Base-by-base conservation (phyloP, 2,888 invertebrate genomes). In the Phanerotoma sp. region DNA sequence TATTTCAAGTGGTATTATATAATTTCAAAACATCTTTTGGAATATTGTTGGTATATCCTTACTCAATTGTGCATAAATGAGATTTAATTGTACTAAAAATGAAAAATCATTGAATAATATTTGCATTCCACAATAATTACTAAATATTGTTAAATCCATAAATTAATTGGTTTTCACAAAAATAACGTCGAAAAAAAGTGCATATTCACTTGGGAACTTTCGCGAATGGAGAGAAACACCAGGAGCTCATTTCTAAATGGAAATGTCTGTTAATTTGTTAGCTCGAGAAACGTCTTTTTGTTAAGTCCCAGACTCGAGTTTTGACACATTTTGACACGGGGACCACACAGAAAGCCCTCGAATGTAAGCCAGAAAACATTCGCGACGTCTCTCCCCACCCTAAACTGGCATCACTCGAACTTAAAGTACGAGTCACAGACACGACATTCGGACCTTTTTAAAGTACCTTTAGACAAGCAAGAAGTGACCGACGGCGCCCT, bases 321-420 rank as follows among this genome's bases (percentile, higher is more conserved):
- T 75, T 75, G 75, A 74, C 75, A 75, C 74, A 74, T 75, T 75
- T 75, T 75, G 74, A 75, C 74, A 72, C 74, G 66, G 66, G 69
- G 75, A 75, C 75, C 75, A 74, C 75, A 75, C 75, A 75, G 68
- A 64, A 65, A 62, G 74, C 54, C n/a, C 60, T 57, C 49, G 53
- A 62, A 63, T 61, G 57, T 56, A 65, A 62, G 66, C 59, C 68
- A 72, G 70, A 74, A 74, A 73, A 70, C 66, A 67, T 64, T 62
- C 51, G 61, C 54, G 60, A 37, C 55, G 45, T 60, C 56, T 54
- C 15, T 35, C 46, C 51, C 28, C 33, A 20, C 46, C 10, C 21
- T n/a, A n/a, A n/a, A n/a, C n/a, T n/a, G n/a, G n/a, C n/a, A n/a
- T 21, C 21, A 21, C 40, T 7, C 6, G 20, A 25, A 22, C 10